Conservation (phyloP, 2,113 vertebrate genomes). For the Scopus umbretta region DNA sequence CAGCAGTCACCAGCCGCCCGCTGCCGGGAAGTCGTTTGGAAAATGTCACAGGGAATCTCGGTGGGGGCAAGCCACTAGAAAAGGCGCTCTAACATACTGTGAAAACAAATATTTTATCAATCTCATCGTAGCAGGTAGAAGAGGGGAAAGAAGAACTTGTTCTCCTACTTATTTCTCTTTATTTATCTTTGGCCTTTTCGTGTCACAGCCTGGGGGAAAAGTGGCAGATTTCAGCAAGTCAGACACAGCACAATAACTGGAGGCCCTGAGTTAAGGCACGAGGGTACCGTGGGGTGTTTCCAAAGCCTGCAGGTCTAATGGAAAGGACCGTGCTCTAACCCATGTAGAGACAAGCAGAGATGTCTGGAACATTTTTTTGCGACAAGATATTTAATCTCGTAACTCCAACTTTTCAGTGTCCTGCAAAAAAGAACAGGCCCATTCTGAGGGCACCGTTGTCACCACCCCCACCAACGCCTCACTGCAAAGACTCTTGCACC, state of each 20-base stretch:
- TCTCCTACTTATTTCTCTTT: not conserved
- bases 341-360: not conserved
- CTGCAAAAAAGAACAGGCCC: not conserved
- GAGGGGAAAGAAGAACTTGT: not conserved
- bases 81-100: not conserved
- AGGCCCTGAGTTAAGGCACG: not conserved
- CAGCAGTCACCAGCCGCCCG: not conserved
- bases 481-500: not conserved
- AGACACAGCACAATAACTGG: not conserved
- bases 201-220: not conserved
- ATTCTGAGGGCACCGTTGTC: not conserved
- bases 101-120: not conserved
- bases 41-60: not conserved
- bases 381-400: not conserved
- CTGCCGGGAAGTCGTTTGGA: not conserved
- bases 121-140: not conserved
- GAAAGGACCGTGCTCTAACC: not conserved
- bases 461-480: not conserved
- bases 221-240: not conserved
- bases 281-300: not conserved
- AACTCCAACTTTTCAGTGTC: not conserved
- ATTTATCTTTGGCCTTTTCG: not conserved
- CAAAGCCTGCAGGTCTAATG: not conserved
- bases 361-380: not conserved
- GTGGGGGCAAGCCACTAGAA: not conserved